Percentiles rank a stretch among this genome's conserved stretches.
These are phyloP conservation scores for Colossoma macropomum DNA, from an alignment of 2,113 vertebrate species.

Conservation along the genomic window DNA sequence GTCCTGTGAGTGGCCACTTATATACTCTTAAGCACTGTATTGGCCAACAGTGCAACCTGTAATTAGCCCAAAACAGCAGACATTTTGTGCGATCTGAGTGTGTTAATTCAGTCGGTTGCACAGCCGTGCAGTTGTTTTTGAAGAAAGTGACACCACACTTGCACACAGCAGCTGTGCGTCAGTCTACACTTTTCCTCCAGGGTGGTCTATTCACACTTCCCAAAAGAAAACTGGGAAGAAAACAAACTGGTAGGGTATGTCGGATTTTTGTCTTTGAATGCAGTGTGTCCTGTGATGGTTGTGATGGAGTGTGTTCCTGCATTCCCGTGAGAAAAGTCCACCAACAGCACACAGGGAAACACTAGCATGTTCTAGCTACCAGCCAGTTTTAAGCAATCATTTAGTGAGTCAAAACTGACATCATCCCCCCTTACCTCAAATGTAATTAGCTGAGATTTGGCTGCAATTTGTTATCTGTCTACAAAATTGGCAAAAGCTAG, in stretches of 20 bases:
- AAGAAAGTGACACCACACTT: neutral
- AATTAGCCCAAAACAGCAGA: no score
- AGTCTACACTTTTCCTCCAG: neutral
- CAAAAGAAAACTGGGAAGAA: constrained; percentile 28
- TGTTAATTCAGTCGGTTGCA: no score
- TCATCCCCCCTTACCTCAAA: neutral
- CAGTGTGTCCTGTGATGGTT: neutral
- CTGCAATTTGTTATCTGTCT: no score
- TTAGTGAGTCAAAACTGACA: no score
- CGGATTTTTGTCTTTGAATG: neutral
- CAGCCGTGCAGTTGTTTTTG: no score
- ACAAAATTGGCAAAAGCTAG: no score
- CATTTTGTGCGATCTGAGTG: no score
- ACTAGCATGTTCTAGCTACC: no score
- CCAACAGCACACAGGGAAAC: neutral
- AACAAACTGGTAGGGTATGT: constrained; percentile 4
- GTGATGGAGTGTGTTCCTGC: neutral
- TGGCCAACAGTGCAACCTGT: no score
- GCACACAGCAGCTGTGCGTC: constrained; percentile 1
- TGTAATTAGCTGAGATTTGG: neutral
- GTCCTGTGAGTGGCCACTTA: no score
- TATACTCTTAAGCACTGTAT: no score
- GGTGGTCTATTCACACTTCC: constrained; percentile 11
- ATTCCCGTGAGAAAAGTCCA: no score
- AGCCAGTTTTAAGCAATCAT: neutral